Evolutionary conservation across 2,797 vertebrate genomes (phyloP).

Genomic region (Propithecus perrieri): DNA sequence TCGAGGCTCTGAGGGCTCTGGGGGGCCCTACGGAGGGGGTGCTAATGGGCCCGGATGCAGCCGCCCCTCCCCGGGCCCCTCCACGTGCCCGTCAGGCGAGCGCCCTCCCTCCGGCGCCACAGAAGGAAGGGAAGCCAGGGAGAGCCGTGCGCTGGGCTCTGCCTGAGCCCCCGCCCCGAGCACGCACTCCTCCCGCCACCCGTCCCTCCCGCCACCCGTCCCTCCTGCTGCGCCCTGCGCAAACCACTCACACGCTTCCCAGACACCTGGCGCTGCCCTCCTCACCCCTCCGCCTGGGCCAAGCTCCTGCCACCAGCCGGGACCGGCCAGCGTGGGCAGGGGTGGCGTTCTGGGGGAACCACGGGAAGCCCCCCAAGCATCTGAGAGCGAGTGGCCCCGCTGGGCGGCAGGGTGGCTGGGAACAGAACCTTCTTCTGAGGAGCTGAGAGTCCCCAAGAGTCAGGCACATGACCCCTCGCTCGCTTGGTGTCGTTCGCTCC

Average conservation of each 20-base stretch:
- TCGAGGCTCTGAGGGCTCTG: background rate
- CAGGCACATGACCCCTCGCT: background rate
- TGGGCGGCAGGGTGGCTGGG: background rate
- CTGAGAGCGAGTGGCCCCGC: background rate
- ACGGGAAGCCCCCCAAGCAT: rapidly evolving
- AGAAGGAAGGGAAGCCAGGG: background rate
- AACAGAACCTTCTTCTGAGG: background rate
- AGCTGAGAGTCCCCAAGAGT: background rate
- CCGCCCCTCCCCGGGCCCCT: background rate
- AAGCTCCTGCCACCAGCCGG: too few relatives aligned
- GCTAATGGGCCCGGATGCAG: too few relatives aligned
- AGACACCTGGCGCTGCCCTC: background rate
- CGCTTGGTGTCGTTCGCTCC: background rate
- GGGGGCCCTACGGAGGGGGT: background rate
- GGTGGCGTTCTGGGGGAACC: background rate
- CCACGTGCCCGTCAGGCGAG: background rate
- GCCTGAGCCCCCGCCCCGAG: too few relatives aligned
- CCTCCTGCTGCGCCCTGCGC: too few relatives aligned
- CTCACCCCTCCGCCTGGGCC: background rate
- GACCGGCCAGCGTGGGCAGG: background rate
- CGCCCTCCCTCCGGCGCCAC: background rate
- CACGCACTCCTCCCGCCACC: background rate
- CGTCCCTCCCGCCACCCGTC: too few relatives aligned
- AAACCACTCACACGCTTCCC: background rate
- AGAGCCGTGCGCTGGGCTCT: too few relatives aligned